A percentile compares a stretch with the other conserved stretches of the same genome.
Evolutionary conservation across 1,140 invertebrate genomes (phyloP).

Genomic region (Drosophila melanogaster): Release_6_plus_ISO1_MT NC_004354.4:4682501-4683000

Average conservation of each 20-base stretch:
- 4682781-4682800: slow-evolving; percentile 22
- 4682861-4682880: slow-evolving; percentile 22
- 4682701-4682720: slow-evolving; percentile 39
- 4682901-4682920: slow-evolving; percentile 11
- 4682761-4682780: slow-evolving; percentile 27
- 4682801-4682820: slow-evolving; percentile 14
- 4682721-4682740: slow-evolving; percentile 22
- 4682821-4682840: slow-evolving; percentile 49
- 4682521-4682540: slow-evolving; percentile 3
- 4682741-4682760: neutral
- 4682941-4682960: slow-evolving; percentile 46
- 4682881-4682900: neutral
- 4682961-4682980: slow-evolving; percentile 72
- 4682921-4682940: slow-evolving; percentile 22
- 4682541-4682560: slow-evolving; percentile 24
- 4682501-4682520: slow-evolving; percentile 14
- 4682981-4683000: slow-evolving; percentile 73
- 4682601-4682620: slow-evolving; percentile 74
- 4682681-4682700: neutral
- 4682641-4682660: neutral
- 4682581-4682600: slow-evolving; percentile 78
- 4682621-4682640: slow-evolving; percentile 43
- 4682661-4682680: neutral
- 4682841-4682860: slow-evolving; percentile 30
- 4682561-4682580: slow-evolving; percentile 58